A percentile compares a stretch with the other conserved stretches of the same genome.
These are phyloP conservation scores for Synanthedon vespiformis DNA, from an alignment of 2,888 invertebrate species.

Conservation along the genomic window DNA sequence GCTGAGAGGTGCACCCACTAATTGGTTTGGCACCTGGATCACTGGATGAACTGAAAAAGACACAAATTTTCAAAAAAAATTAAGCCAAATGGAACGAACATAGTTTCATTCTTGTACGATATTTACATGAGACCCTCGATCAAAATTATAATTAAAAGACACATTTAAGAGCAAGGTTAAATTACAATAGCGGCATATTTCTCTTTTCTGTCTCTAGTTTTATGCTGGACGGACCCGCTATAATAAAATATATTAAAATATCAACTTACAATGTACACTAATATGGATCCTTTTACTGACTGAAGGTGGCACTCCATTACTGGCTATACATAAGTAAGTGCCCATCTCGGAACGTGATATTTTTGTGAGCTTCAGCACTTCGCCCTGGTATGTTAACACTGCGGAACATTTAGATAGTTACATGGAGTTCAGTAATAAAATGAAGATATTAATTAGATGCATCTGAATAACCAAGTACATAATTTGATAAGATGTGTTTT, in stretches of 20 bases:
- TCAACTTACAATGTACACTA: constrained; percentile 91
- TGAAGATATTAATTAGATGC: too few species aligned
- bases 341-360: constrained; percentile 92
- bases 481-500: too few species aligned
- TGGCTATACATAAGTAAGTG: constrained; percentile 90
- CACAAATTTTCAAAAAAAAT: constrained; percentile 1
- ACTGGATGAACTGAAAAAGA: constrained; percentile 82
- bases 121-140: too few species aligned
- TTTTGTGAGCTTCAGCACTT: constrained; percentile 82
- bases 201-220: neutral
- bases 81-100: neutral
- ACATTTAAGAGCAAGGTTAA: too few species aligned
- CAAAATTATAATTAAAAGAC: too few species aligned
- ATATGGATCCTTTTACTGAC: constrained; percentile 91
- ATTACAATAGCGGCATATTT: too few species aligned
- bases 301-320: constrained; percentile 89
- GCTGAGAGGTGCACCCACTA: constrained; percentile 87
- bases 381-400: constrained; percentile 83
- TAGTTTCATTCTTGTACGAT: neutral
- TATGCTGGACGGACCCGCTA: neutral
- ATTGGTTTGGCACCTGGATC: constrained; percentile 90
- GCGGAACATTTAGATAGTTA: constrained; percentile 29
- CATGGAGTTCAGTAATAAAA: too few species aligned
- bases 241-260: neutral
- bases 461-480: too few species aligned